These are phyloP conservation scores for Limonius californicus DNA, from an alignment of 1,140 invertebrate genomes.

Conservation along the genomic window DNA sequence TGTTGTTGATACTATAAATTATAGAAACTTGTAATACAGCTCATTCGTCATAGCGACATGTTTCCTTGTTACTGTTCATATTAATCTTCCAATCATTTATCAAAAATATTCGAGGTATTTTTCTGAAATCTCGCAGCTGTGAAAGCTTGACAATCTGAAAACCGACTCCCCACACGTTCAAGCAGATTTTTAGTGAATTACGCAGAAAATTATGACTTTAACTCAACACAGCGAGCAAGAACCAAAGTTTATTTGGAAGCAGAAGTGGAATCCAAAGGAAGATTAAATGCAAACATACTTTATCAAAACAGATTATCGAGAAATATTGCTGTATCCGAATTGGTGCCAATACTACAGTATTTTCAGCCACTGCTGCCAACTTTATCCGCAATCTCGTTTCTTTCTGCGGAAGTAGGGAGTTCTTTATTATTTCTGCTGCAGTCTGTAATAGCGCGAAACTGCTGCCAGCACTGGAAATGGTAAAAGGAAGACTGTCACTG, in stretches of 20 bases:
- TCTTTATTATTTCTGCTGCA: conserved; percentile 11
- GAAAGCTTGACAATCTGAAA: not conserved
- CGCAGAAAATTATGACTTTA: too few relatives aligned
- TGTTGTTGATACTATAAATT: conserved; percentile 10
- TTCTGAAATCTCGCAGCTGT: not conserved
- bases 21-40: conserved; percentile 2
- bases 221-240: not conserved
- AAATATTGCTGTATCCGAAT: conserved; percentile 8
- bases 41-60: conserved; percentile 12
- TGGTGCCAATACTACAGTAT: conserved; percentile 11
- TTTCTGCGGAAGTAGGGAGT: not conserved
- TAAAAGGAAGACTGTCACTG: not conserved
- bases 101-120: not conserved
- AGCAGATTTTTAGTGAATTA: too few relatives aligned
- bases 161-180: not conserved
- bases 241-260: not conserved
- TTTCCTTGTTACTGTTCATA: conserved; percentile 2
- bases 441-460: not conserved
- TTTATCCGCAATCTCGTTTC: conserved; percentile 5
- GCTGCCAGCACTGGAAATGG: not conserved
- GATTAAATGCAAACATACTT: not conserved
- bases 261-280: not conserved
- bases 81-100: conserved; percentile 6
- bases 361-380: conserved; percentile 5
- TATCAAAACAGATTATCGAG: not conserved